A percentile compares a stretch with the other conserved stretches of the same genome.
These are phyloP conservation scores for Carposina sasakii DNA, from an alignment of 1,140 invertebrate species.

Conservation along the genomic window DNA sequence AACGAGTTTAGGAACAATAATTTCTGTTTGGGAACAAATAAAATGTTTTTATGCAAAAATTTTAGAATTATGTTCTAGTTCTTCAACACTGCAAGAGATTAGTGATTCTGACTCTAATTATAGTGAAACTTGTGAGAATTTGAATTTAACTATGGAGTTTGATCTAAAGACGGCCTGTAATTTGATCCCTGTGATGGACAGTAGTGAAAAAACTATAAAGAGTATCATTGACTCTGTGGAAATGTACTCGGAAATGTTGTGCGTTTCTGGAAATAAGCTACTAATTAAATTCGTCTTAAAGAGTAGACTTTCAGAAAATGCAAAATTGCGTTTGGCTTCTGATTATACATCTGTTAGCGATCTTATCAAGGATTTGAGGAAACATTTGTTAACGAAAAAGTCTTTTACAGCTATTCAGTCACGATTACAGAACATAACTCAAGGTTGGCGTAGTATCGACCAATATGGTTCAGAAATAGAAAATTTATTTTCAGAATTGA, in stretches of 20 bases:
- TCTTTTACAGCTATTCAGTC: constrained; percentile 6
- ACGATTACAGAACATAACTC: neutral
- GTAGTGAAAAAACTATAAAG: constrained; percentile 20
- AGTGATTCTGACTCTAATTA: too few relatives aligned
- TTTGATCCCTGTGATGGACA: constrained; percentile 29
- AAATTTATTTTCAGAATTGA: constrained; percentile 4
- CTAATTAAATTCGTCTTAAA: constrained; percentile 8
- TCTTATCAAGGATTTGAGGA: neutral
- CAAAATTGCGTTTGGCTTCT: constrained; percentile 4
- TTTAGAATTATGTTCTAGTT: too few relatives aligned
- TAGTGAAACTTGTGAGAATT: too few relatives aligned
- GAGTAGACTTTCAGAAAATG: constrained; percentile 1
- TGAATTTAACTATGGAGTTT: constrained; percentile 18
- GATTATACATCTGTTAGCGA: neutral
- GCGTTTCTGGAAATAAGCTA: neutral
- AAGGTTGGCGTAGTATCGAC: neutral
- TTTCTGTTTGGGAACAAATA: too few relatives aligned
- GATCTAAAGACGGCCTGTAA: constrained; percentile 24
- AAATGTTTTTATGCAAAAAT: too few relatives aligned
- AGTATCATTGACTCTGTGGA: constrained; percentile 29
- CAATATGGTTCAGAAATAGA: constrained; percentile 3
- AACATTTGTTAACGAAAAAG: neutral
- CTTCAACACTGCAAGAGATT: too few relatives aligned
- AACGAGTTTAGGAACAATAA: too few relatives aligned
- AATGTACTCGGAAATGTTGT: constrained; percentile 29